Percentiles rank a stretch among this genome's conserved stretches.
phyloP scores from a whole-genome alignment of 2,888 invertebrate species.

The Apotomis turbidana region DNA sequence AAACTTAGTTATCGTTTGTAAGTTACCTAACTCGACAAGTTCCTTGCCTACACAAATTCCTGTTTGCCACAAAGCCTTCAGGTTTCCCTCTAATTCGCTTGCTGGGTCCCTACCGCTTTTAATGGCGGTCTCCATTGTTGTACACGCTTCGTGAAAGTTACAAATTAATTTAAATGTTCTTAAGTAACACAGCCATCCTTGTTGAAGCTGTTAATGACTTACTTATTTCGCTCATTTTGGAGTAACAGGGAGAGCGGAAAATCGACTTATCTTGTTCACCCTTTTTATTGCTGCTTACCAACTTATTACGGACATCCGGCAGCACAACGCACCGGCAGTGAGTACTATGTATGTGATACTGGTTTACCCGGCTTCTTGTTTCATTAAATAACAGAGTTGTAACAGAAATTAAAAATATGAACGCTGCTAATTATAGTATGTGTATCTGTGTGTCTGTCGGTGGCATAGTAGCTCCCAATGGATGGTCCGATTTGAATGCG shows the following conservation, averaged over 20 bases:
- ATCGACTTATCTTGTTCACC: constrained; percentile 50
- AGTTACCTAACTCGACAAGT: constrained; percentile 27
- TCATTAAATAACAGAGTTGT: too few species aligned
- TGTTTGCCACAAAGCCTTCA: constrained; percentile 46
- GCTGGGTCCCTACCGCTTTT: constrained; percentile 52
- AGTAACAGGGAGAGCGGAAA: constrained; percentile 52
- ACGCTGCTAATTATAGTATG: too few species aligned
- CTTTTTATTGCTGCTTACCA: constrained; percentile 30
- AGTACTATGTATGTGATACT: too few species aligned
- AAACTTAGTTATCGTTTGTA: constrained; percentile 25
- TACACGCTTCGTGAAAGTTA: constrained; percentile 63
- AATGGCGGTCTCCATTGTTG: constrained; percentile 60
- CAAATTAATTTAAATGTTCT: constrained; percentile 70
- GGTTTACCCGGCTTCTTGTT: too few species aligned
- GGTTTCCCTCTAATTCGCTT: constrained; percentile 57
- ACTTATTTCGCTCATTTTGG: constrained; percentile 62
- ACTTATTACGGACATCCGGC: constrained; percentile 2
- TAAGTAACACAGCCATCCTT: constrained; percentile 55
- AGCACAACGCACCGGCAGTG: too few species aligned
- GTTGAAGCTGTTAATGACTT: constrained; percentile 62
- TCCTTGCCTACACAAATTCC: constrained; percentile 36
- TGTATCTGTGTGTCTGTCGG: too few species aligned
- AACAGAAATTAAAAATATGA: too few species aligned
- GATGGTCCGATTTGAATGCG: too few species aligned
- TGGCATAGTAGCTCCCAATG: too few species aligned